Percentiles rank a stretch among this genome's conserved stretches.
phyloP scores from a whole-genome alignment of 2,888 invertebrate species.

The Diplolepis rosae region DNA sequence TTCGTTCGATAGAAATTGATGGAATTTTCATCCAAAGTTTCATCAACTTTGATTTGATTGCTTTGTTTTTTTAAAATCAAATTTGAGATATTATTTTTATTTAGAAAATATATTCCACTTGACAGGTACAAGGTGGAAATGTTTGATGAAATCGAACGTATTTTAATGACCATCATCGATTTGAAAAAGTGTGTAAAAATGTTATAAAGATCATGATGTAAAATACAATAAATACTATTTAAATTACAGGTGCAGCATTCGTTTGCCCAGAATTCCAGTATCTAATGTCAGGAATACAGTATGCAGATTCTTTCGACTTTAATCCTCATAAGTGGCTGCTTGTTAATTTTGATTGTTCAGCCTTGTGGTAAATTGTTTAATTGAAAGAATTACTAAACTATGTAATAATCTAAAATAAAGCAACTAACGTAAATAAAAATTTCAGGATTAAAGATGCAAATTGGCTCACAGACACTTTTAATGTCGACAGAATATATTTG shows the following conservation, averaged over 20 bases:
- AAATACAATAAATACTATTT: too few relatives aligned
- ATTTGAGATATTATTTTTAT: too few relatives aligned
- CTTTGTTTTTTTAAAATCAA: too few relatives aligned
- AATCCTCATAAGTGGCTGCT: slow-evolving; percentile 98
- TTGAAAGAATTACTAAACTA: background rate
- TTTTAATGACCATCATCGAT: too few relatives aligned
- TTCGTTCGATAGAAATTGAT: too few relatives aligned
- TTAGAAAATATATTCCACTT: too few relatives aligned
- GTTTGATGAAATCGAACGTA: too few relatives aligned
- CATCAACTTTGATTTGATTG: too few relatives aligned
- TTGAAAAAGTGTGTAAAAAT: too few relatives aligned
- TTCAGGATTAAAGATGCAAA: slow-evolving; percentile 85
- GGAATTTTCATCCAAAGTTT: too few relatives aligned
- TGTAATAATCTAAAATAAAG: background rate
- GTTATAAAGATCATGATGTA: too few relatives aligned
- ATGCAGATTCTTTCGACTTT: slow-evolving; percentile 92
- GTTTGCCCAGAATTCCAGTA: slow-evolving; percentile 93
- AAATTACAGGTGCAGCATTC: slow-evolving; percentile 83
- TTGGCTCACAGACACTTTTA: slow-evolving; percentile 88
- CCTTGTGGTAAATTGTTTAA: slow-evolving; percentile 81
- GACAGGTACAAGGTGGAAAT: too few relatives aligned
- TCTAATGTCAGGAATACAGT: slow-evolving; percentile 85
- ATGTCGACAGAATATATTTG: slow-evolving; percentile 92
- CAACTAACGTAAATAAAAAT: background rate
- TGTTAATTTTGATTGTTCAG: slow-evolving; percentile 96